phyloP scores from a whole-genome alignment of 2,888 invertebrate species.

The Thera britannica region DNA sequence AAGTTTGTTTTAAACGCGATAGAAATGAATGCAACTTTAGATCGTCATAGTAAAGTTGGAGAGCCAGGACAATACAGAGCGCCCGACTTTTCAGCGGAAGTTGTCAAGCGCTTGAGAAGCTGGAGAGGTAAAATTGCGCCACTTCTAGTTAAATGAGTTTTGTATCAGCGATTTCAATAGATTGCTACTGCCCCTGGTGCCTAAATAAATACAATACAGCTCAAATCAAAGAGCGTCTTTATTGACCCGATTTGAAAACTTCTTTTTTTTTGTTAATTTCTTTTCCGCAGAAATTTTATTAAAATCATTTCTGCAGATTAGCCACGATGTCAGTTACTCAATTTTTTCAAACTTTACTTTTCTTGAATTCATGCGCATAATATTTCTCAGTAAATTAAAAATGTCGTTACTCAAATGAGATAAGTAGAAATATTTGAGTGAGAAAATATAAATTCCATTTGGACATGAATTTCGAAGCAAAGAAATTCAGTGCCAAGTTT shows the following conservation, averaged over 20 bases:
- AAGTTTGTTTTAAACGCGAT: background rate
- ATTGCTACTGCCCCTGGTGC: background rate
- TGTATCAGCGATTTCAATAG: conserved; percentile 29
- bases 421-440: background rate
- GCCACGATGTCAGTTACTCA: too few relatives aligned
- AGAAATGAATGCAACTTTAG: conserved; percentile 1
- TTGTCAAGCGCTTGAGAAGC: conserved; percentile 32
- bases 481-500: conserved; percentile 20
- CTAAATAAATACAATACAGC: too few relatives aligned
- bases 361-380: too few relatives aligned
- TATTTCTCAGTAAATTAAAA: too few relatives aligned
- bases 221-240: too few relatives aligned
- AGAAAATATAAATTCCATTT: background rate
- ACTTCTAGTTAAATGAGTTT: conserved; percentile 39
- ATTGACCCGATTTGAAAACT: too few relatives aligned
- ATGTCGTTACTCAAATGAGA: background rate
- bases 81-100: conserved; percentile 28
- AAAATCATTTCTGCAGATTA: too few relatives aligned
- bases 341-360: too few relatives aligned
- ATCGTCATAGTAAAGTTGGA: conserved; percentile 24
- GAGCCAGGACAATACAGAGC: conserved; percentile 32
- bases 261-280: too few relatives aligned
- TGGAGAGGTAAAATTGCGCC: conserved; percentile 28
- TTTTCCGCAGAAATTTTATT: too few relatives aligned
- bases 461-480: conserved; percentile 1